Evolutionary conservation across 2,888 invertebrate genomes (phyloP), one percentile per base, ranked within the genome.

Genomic region (Acronicta leporina): DNA sequence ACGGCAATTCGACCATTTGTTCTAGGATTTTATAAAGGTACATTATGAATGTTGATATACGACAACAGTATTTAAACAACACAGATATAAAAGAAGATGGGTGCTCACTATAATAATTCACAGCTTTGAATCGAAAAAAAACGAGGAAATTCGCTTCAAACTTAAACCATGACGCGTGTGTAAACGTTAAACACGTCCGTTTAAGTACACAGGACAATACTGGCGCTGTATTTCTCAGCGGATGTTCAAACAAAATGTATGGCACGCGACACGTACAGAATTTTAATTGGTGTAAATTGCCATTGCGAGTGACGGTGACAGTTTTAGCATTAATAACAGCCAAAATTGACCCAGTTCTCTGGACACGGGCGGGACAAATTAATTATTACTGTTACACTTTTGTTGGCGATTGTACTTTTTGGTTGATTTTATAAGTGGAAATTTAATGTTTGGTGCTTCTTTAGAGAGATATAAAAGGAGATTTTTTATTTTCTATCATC

Each of bases 261-360:
- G 87, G 83, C 68, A 67, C 68, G 69, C 74, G 77, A 83, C 82
- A 84, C 80, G 78, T 63, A 68, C 73, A 66, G 90, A 88, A 89
- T 90, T 87, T 89, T 87, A 90, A 90, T 87, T 84, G 88, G 79
- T 74, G 81, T 71, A 81, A 88, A 89, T 86, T 84, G 80, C 72
- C 77, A 68, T 69, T 62, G 50, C 68, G 77, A 77, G 66, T 75
- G 75, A 74, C 77, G 65, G 73, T 73, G 80, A 79, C 79, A 77
- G 75, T 74, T 80, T 79, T 77, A 79, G 76, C 76, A 73, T 76
- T 75, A 77, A 78, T 79, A 72, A 76, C 63, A 59, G 50, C 62
- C 70, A 71, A 63, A 72, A 68, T 63, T 71, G 79, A 76, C 79
- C 77, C 61, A 67, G 49, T 68, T 67, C 53, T 9, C 20, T 43